Percentiles rank a stretch among this genome's conserved stretches.
Conservation (phyloP, 2,797 vertebrate species). For the Anguilla obscura region DNA sequence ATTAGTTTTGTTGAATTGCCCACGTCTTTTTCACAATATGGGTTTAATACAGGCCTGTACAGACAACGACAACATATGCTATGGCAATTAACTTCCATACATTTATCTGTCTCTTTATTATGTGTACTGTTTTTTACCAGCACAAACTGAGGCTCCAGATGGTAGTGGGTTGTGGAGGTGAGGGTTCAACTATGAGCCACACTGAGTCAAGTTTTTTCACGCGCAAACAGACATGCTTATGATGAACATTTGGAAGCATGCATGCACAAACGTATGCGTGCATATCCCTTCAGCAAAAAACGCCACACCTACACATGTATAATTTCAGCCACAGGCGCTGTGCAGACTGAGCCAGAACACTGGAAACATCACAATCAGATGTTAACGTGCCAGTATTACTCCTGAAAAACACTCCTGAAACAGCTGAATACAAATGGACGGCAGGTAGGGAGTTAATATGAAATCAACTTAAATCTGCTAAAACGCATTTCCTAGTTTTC, state of each 20-base stretch:
- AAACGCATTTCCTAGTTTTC: neutral
- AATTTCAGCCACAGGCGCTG: neutral
- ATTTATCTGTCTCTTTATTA: neutral
- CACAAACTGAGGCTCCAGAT: neutral
- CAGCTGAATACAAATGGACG: neutral
- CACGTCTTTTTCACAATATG: too few relatives aligned
- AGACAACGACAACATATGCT: too few relatives aligned
- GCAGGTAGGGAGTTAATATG: neutral
- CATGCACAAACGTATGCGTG: neutral
- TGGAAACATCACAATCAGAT: neutral
- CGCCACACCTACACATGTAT: neutral
- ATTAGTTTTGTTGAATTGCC: too few relatives aligned
- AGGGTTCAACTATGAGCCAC: neutral
- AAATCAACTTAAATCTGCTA: neutral
- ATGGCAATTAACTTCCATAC: neutral
- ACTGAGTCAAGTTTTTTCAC: neutral
- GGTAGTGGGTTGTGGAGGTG: constrained; percentile 11
- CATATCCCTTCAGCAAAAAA: neutral
- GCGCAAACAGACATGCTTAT: neutral
- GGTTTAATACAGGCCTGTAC: too few relatives aligned
- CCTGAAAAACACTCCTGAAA: neutral
- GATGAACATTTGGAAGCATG: neutral
- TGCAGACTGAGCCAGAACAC: neutral
- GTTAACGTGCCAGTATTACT: neutral
- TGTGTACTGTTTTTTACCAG: neutral